Base-by-base conservation (phyloP, 2,113 vertebrate genomes). In the Pitta sordida region DNA sequence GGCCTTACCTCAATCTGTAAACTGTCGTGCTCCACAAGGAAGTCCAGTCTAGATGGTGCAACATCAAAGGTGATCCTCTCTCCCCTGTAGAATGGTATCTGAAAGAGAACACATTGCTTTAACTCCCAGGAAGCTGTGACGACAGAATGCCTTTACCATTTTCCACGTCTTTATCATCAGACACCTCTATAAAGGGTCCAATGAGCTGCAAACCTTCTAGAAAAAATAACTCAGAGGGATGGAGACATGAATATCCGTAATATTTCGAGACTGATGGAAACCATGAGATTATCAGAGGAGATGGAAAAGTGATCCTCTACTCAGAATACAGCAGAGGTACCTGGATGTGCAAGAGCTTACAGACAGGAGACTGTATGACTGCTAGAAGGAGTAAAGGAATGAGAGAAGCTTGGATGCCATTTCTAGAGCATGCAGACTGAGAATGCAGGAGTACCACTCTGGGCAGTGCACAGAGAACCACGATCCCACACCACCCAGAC, bases 11-110 rank as follows among this genome's bases (percentile, higher is more conserved):
- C 98, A 0, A 99, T 98, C 69, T 97, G 98, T 85, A 99, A 96
- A 94, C 99, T 99, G 97, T 98, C 98, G 15, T 99, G 99, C 60
- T 99, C 98, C 62, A 99, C 99, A 5, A 94, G 96, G 60, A 99
- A 99, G 81, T 99, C 98, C 89, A 99, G 77, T 46, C 98, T 97
- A 4, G 99, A 98, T 6, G 99, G 99, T 24, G 99, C 99, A 10
- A 99, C 99, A 6, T 99, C 99, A 93, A 99, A 99, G 4, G 99
- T 99, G 94, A 99, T 99, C 93, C 99, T 98, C 89, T 99, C 99
- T 32, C 99, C 99, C 68, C 99, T 97, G 95, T 99, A 99, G 97
- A 99, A 99, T 0, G 99, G 99, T 68, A 99, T 97, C 99, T 99
- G 93, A 44, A 96, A 97, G 65, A 80, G 85, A 26, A 90, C 21